Evolutionary conservation across 1,140 invertebrate species (phyloP), one percentile per base, ranked within the genome.

Genomic region (Eriosoma lanigerum): DNA sequence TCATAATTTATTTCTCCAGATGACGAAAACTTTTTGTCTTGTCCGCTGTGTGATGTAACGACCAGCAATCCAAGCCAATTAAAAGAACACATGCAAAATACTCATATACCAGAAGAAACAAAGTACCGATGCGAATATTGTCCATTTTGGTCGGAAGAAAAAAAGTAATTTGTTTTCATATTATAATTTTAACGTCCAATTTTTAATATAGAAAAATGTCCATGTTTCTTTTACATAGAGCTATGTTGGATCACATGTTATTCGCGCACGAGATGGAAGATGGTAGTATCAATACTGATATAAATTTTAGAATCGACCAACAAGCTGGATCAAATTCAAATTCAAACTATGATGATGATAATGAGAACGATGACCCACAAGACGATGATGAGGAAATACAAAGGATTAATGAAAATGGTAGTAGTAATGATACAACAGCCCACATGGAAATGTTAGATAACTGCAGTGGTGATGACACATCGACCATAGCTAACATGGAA

Each of bases 71-170:
- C 21, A 0, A 17, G 48, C 1, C 5, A 78, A 48, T 15, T 78
- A 19, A 78, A 78, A 6, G 75, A 58, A 9, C 75, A 78, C 15
- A 78, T 78, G 44, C 75, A 60, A 1, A 0, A 21, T 9, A 44
- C 17, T 1, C 72, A 75, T 9, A 78, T 78, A 26, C 56, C 75
- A 0, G 32, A 78, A 48, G 75, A 62, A 58, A 78, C 56, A 8
- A 78, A 78, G 5, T 78, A 78, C 17, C 24, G 75, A 12, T 78
- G 75, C 58, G 75, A 78, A 5, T 78, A 62, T 46, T 78, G 75
- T 78, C 56, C 75, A 6, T 78, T 78, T 60, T 78, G 75, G 75
- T 78, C 54, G 0, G 75, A 78, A 78, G 54, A 78, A 19, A 78
- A 78, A 62, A 78, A 62, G 73, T 78, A n/a, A 78, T 9, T 48